A percentile compares a stretch with the other conserved stretches of the same genome.
Conservation (phyloP, 2,797 vertebrate genomes). For the Tapirus indicus region DNA sequence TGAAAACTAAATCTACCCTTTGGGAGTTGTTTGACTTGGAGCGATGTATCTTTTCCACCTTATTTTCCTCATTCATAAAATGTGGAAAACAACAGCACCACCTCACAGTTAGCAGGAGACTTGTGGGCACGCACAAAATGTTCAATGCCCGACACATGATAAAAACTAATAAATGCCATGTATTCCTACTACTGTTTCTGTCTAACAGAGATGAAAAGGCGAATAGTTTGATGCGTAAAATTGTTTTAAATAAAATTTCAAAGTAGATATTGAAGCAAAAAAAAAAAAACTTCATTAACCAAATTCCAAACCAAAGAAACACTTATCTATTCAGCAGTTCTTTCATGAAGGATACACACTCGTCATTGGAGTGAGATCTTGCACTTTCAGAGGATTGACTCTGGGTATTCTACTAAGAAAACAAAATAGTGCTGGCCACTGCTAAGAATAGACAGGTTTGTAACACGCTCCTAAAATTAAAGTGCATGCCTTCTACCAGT, state of each 20-base stretch:
- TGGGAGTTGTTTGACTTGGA: not conserved
- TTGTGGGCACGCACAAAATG: not conserved
- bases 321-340: not conserved
- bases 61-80: not conserved
- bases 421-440: not conserved
- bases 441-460: not conserved
- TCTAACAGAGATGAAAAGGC: not conserved
- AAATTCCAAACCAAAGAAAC: constrained; percentile 9
- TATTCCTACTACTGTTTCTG: not conserved
- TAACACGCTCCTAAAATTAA: not conserved
- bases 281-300: not conserved
- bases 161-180: not conserved
- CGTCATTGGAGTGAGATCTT: not conserved
- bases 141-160: not conserved
- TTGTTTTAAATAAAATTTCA: constrained; percentile 1
- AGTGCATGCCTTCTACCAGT: not conserved
- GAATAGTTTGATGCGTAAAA: not conserved
- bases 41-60: not conserved
- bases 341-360: not conserved
- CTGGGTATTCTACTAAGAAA: not conserved
- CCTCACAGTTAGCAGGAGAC: not conserved
- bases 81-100: not conserved
- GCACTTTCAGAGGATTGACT: not conserved
- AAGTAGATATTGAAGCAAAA: not conserved
- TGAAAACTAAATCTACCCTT: not conserved